Evolutionary conservation across 2,113 vertebrate genomes (phyloP).

Genomic region (Rhabdornis inornatus): DNA sequence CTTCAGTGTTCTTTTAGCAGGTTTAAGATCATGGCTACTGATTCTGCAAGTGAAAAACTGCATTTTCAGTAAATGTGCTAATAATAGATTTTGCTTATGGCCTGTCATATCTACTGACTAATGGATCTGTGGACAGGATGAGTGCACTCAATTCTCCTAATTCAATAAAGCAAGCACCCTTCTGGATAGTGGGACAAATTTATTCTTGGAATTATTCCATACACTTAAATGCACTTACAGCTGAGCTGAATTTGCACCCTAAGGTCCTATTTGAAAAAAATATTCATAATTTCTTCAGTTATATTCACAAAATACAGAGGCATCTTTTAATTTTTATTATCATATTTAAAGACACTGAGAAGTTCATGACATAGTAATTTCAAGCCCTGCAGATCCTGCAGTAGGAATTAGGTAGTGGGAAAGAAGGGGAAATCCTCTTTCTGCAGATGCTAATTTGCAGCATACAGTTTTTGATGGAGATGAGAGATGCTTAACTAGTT

Average conservation of each 20-base stretch:
- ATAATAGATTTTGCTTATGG: conserved; percentile 26
- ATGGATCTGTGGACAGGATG: neutral
- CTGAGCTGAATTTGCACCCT: neutral
- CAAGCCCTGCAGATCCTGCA: neutral
- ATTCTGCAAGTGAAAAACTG: conserved; percentile 2
- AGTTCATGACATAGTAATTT: neutral
- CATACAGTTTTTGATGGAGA: neutral
- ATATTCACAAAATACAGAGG: neutral
- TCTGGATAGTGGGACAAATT: conserved; percentile 9
- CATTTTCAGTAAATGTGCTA: conserved; percentile 14
- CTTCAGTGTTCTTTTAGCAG: neutral
- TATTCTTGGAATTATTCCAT: conserved; percentile 19
- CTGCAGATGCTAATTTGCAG: neutral
- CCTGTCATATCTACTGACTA: conserved; percentile 15
- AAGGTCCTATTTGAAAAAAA: neutral
- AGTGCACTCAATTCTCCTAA: neutral
- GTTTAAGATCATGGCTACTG: neutral
- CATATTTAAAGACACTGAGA: neutral
- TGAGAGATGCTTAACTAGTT: neutral
- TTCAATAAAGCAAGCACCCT: conserved; percentile 23
- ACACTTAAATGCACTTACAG: neutral
- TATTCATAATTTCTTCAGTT: neutral
- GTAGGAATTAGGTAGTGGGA: neutral
- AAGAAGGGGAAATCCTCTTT: neutral
- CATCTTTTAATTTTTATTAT: neutral